Percentiles rank a stretch among this genome's conserved stretches.
Evolutionary conservation across 30 jellyfish, hydroid and myxozoan species (phyloP).

Genomic region (Phacellophora camtschatica): DNA sequence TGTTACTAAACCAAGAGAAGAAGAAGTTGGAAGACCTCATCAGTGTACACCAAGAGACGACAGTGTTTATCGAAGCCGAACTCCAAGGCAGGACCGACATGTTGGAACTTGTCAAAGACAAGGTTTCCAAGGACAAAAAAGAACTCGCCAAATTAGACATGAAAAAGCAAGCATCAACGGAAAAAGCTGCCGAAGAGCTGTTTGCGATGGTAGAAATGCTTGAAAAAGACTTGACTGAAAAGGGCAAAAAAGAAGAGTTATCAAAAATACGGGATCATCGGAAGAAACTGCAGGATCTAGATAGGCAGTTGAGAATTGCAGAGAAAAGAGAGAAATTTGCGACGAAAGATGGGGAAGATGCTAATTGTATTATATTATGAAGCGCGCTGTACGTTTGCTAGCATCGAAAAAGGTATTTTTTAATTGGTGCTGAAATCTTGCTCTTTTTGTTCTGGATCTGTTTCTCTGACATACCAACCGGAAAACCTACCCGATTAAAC

Average conservation of each 20-base stretch:
- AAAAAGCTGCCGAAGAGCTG: conserved; percentile 90
- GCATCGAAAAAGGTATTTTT: neutral
- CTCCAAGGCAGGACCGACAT: conserved; percentile 76
- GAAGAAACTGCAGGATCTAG: conserved; percentile 85
- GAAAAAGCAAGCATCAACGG: conserved; percentile 82
- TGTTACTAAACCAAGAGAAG: conserved; percentile 57
- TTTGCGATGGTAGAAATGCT: conserved; percentile 89
- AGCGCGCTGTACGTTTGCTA: neutral
- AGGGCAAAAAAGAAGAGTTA: conserved; percentile 90
- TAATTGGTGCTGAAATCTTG: conserved; percentile 21
- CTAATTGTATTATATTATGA: conserved; percentile 46
- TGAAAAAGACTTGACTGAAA: conserved; percentile 85
- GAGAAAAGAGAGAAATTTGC: conserved; percentile 86
- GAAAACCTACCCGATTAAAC: too few relatives aligned
- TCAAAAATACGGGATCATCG: conserved; percentile 82
- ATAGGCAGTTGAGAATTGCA: conserved; percentile 82
- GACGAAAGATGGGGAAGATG: conserved; percentile 73
- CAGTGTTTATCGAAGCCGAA: conserved; percentile 90
- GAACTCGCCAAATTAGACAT: conserved; percentile 91
- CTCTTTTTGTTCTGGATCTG: neutral
- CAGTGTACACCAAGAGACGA: conserved; percentile 87
- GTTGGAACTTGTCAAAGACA: conserved; percentile 79
- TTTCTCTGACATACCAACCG: too few relatives aligned
- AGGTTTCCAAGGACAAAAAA: conserved; percentile 78
- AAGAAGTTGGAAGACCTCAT: conserved; percentile 67